Percentiles rank a stretch among this genome's conserved stretches.
Conservation (phyloP, 2,797 vertebrate genomes). For the Galago senegalensis region DNA sequence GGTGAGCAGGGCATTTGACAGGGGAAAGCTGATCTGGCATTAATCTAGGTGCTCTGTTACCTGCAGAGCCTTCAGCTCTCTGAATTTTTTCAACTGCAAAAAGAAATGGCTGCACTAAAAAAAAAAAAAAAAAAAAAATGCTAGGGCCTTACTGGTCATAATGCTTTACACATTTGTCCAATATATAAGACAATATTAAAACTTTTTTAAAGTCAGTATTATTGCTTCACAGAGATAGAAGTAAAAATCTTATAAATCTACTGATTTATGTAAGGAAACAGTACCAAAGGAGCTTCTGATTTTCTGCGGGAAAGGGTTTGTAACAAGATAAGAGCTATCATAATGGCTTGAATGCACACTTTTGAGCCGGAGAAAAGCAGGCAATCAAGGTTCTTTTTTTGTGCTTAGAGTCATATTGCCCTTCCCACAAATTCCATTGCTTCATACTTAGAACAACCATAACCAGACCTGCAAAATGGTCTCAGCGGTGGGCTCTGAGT, state of each 20-base stretch:
- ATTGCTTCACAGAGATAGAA: conserved; percentile 16
- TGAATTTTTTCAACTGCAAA: neutral
- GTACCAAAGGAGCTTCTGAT: neutral
- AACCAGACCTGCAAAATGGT: neutral
- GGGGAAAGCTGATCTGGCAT: neutral
- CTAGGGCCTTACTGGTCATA: neutral
- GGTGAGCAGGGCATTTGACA: neutral
- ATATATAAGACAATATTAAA: neutral
- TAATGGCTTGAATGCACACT: neutral
- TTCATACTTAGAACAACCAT: neutral
- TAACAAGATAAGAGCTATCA: neutral
- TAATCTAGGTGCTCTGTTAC: neutral
- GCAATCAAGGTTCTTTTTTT: neutral
- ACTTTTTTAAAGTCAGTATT: neutral
- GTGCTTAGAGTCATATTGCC: neutral
- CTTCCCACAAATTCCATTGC: neutral
- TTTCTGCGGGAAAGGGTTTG: conserved; percentile 23
- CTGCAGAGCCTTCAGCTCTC: neutral
- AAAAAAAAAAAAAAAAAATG: neutral
- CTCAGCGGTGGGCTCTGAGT: neutral
- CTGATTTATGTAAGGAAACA: neutral
- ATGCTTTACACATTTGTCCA: neutral
- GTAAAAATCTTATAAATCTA: conserved; percentile 1
- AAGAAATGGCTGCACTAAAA: neutral
- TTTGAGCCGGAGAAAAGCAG: neutral